Conservation (phyloP, 2,113 vertebrate species). For the Phylloscopus trochiloides region DNA sequence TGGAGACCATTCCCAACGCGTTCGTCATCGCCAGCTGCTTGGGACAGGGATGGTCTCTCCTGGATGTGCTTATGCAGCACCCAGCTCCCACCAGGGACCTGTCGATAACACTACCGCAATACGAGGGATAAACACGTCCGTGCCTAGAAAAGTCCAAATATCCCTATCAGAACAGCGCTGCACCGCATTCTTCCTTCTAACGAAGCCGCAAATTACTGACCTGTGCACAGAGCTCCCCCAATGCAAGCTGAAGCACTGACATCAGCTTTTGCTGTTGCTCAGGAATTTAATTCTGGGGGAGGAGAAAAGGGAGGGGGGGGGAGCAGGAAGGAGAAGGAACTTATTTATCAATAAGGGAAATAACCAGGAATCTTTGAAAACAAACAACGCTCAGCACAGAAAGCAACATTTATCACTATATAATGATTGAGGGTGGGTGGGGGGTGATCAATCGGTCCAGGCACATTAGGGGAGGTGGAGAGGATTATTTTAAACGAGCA, state of each 20-base stretch:
- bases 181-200: neutral
- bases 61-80: neutral
- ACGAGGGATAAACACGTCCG: neutral
- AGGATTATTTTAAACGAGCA: neutral
- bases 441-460: neutral
- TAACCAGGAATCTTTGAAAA: neutral
- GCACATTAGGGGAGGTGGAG: neutral
- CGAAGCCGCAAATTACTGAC: constrained; percentile 52
- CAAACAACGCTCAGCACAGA: neutral
- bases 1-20: neutral
- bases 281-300: constrained; percentile 68
- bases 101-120: neutral
- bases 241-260: constrained; percentile 62
- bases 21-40: neutral
- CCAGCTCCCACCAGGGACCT: neutral
- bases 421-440: neutral
- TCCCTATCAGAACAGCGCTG: neutral
- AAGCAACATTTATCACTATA: neutral
- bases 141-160: neutral
- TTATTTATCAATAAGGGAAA: constrained; percentile 56
- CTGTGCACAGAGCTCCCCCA: constrained; percentile 54
- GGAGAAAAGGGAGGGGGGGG: constrained; percentile 38
- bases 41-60: neutral
- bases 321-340: constrained; percentile 52
- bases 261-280: constrained; percentile 61